Conservation (phyloP, 1,140 invertebrate genomes). For the Matsumurasca onukii region DNA sequence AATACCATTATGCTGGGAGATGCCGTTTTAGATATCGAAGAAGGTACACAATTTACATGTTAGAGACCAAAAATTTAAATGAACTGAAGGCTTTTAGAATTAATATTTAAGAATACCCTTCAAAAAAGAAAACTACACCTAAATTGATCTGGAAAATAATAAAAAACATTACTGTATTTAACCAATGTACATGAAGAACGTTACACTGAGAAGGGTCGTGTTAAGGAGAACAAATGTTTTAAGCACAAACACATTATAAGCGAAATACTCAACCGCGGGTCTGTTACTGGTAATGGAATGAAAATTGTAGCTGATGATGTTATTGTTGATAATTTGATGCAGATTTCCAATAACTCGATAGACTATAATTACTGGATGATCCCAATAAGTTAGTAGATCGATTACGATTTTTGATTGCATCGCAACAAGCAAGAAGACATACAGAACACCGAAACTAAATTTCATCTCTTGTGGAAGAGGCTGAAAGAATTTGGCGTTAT, state of each 20-base stretch:
- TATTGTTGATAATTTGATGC: not conserved
- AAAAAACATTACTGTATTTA: not conserved
- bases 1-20: not conserved
- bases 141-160: not conserved
- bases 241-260: not conserved
- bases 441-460: conserved; percentile 47
- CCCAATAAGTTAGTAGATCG: conserved; percentile 46
- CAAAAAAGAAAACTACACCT: not conserved
- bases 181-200: not conserved
- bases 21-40: not conserved
- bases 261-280: not conserved
- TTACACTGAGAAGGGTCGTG: not conserved
- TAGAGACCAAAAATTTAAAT: not conserved
- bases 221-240: not conserved
- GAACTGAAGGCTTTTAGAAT: not conserved
- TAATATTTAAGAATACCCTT: conserved; percentile 1
- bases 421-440: conserved; percentile 45
- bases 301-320: not conserved
- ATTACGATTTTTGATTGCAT: conserved; percentile 44
- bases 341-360: not conserved
- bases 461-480: conserved; percentile 47
- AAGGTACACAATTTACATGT: conserved; percentile 5
- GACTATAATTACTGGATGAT: conserved; percentile 47
- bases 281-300: not conserved
- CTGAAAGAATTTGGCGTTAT: conserved; percentile 38